Base-by-base conservation (phyloP, 2,888 invertebrate genomes). In the Drosophila macrothrix region DNA sequence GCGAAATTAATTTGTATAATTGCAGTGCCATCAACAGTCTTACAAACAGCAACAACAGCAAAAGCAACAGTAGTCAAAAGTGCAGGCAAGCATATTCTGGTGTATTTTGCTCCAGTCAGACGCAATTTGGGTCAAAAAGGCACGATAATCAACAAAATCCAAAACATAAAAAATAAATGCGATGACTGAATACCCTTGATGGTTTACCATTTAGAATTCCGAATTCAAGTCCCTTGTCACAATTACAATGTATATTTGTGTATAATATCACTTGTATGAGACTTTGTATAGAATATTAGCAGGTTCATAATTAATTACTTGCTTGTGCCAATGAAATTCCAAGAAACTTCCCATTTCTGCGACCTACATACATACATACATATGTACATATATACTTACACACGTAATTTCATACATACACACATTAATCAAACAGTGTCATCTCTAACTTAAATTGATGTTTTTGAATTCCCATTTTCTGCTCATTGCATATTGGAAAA, bases 1-100 rank as follows among this genome's bases (percentile, higher is more conserved):
- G 77, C 28, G 60, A 76, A 74, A 80, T 88, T 81, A 85, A 90
- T 86, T 90, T 88, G 83, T 78, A 88, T 90, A 90, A 86, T 90
- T 86, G 88, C 85, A 80, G 58, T 63, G 84, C 49, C 83, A 84
- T 70, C 73, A 74, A 56, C 53, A 66, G 16, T 19, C 4, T 19
- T 3, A 39, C 60, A 28, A 46, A 35, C 35, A 59, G 9, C 43
- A 49, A 2, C 14, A 46, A 39, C 31, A 59, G 6, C 43, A 49
- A 0, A 3, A 37, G 2, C 16, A n/a, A 4, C 49, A 78, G 31
- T 68, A 68, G 56, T 58, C 53, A 31, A 35, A 35, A 68, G 72
- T 59, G 60, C 63, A 73, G 39, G 62, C 73, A 41, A 73, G 73
- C 72, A 61, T 58, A 49, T 55, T 64, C 41, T 22, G 52, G 43